A percentile compares a stretch with the other conserved stretches of the same genome.
Conservation (phyloP, 92 coral and sea anemone genomes). For the Paramuricea clavata region DNA sequence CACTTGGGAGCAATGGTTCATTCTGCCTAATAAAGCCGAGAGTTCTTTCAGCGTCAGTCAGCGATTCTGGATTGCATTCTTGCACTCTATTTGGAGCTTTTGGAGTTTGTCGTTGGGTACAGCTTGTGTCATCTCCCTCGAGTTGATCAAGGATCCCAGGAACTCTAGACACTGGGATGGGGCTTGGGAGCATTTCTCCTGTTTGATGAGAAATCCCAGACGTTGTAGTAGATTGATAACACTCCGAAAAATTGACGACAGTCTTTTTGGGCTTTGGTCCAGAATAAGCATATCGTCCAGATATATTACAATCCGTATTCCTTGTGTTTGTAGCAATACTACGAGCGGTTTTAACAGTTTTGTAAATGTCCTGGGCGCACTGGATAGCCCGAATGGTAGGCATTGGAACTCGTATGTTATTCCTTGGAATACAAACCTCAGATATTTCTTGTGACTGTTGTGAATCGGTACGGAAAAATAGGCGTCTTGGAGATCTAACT, state of each 20-base stretch:
- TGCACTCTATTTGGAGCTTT: constrained; percentile 35
- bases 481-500: constrained; percentile 44
- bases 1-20: constrained; percentile 35
- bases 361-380: constrained; percentile 47
- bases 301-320: constrained; percentile 41
- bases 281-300: constrained; percentile 50
- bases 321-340: constrained; percentile 35
- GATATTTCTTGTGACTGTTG: constrained; percentile 45
- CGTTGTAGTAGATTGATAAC: constrained; percentile 37
- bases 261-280: constrained; percentile 50
- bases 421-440: constrained; percentile 30
- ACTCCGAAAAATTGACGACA: constrained; percentile 40
- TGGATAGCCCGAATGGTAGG: constrained; percentile 42
- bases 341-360: constrained; percentile 41
- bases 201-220: constrained; percentile 50
- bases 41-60: constrained; percentile 25
- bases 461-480: constrained; percentile 27
- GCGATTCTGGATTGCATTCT: constrained; percentile 23
- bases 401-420: constrained; percentile 43
- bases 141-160: constrained; percentile 46
- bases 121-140: constrained; percentile 35
- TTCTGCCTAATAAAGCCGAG: constrained; percentile 11
- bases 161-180: constrained; percentile 42
- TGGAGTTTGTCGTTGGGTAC: constrained; percentile 44
- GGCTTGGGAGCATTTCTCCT: constrained; percentile 52